Evolutionary conservation across 1,140 invertebrate genomes (phyloP).

Genomic region (Fopius arisanus): DNA sequence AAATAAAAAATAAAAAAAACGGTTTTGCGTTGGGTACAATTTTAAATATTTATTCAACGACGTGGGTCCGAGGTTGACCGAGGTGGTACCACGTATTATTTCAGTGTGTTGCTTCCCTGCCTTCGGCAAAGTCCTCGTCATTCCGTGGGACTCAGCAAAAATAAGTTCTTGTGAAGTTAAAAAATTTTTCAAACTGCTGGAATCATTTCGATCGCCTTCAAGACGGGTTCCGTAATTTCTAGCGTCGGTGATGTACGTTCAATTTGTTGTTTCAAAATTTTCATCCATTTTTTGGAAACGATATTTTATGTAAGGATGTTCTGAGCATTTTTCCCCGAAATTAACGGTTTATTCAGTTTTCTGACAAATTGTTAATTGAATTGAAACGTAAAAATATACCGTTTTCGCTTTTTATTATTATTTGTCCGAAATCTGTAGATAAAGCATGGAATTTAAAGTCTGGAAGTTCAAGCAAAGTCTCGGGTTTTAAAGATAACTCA

Average conservation of each 20-base stretch:
- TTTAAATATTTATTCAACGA: slow-evolving; percentile 19
- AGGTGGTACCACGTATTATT: not conserved
- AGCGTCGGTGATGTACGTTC: slow-evolving; percentile 46
- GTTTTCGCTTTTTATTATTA: not conserved
- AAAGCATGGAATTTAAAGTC: no score
- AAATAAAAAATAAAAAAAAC: not conserved
- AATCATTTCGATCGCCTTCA: slow-evolving; percentile 36
- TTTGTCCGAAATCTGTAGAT: no score
- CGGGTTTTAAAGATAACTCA: no score
- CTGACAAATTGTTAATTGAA: no score
- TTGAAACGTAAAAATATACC: no score
- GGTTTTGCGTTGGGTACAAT: not conserved
- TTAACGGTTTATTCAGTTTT: no score
- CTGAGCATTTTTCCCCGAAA: no score
- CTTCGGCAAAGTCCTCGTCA: not conserved
- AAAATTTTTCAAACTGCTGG: no score
- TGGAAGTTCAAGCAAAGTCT: no score
- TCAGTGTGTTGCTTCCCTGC: not conserved
- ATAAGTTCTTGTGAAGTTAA: no score
- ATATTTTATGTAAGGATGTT: no score
- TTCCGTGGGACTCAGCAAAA: not conserved
- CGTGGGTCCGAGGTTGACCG: not conserved
- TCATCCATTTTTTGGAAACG: no score
- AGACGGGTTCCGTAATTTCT: slow-evolving; percentile 54
- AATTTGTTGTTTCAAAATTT: not conserved